Conservation (phyloP, 1,140 invertebrate genomes). For the Drosophila obscura region DNA sequence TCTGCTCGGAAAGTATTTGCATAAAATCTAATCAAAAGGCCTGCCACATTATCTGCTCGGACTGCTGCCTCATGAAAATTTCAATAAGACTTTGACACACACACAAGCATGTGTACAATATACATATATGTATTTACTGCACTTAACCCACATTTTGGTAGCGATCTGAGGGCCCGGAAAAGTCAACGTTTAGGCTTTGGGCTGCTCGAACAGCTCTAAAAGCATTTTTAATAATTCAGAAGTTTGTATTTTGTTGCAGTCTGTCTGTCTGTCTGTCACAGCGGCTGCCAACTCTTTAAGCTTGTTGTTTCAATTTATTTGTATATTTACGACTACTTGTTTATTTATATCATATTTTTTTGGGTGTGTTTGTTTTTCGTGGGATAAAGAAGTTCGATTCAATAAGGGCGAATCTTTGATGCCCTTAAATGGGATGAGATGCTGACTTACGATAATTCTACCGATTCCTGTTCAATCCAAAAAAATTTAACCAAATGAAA, state of each 20-base stretch:
- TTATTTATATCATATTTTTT: neutral
- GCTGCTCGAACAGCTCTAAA: constrained; percentile 56
- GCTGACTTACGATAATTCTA: too few species aligned
- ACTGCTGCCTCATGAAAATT: constrained; percentile 71
- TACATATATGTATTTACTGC: constrained; percentile 35
- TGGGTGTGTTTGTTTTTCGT: neutral
- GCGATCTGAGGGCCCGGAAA: constrained; percentile 6
- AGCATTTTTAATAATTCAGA: constrained; percentile 77
- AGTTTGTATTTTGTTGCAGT: constrained; percentile 36
- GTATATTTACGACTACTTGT: neutral
- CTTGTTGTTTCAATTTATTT: constrained; percentile 47
- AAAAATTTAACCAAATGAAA: too few species aligned
- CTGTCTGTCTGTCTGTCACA: constrained; percentile 40
- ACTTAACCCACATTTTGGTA: constrained; percentile 51
- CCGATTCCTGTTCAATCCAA: too few species aligned
- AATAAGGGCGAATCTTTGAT: too few species aligned
- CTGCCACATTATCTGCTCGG: constrained; percentile 67
- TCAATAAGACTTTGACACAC: constrained; percentile 59
- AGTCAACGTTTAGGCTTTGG: constrained; percentile 25
- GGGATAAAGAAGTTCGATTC: neutral
- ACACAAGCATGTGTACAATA: constrained; percentile 11
- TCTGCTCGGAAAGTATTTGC: constrained; percentile 67
- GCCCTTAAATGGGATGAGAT: too few species aligned
- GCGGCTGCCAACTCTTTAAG: constrained; percentile 66
- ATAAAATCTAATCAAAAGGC: constrained; percentile 80